phyloP scores from a whole-genome alignment of 2,888 invertebrate species.

The Ormyrus rosae region DNA sequence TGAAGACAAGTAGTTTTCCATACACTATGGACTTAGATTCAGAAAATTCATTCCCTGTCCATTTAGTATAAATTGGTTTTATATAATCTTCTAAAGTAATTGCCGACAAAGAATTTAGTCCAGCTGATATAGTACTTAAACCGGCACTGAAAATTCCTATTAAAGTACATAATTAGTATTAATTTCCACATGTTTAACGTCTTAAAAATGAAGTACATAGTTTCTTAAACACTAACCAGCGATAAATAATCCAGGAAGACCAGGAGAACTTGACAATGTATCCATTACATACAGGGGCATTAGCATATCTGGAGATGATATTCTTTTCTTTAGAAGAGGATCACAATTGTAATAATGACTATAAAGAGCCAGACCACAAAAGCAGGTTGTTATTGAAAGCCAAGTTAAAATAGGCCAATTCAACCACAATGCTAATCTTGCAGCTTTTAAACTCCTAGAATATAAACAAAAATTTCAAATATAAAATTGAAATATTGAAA shows the following conservation, averaged over 20 bases:
- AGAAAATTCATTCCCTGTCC: slow-evolving; percentile 62
- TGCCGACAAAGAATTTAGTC: slow-evolving; percentile 93
- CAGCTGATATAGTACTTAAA: slow-evolving; percentile 93
- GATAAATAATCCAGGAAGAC: slow-evolving; percentile 91
- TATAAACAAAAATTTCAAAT: slow-evolving; percentile 7
- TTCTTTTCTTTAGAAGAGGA: slow-evolving; percentile 81
- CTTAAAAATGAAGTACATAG: background rate
- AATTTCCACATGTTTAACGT: background rate
- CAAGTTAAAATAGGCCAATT: slow-evolving; percentile 87
- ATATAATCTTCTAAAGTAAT: slow-evolving; percentile 93
- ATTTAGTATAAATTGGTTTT: slow-evolving; percentile 72
- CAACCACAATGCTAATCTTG: slow-evolving; percentile 86
- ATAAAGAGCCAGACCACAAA: slow-evolving; percentile 87
- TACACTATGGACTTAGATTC: slow-evolving; percentile 59
- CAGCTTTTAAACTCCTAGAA: slow-evolving; percentile 80
- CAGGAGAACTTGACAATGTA: slow-evolving; percentile 84
- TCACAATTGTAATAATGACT: slow-evolving; percentile 90
- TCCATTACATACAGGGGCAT: slow-evolving; percentile 89
- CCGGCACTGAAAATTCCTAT: slow-evolving; percentile 91
- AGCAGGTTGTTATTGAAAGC: slow-evolving; percentile 83
- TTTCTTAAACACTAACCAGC: slow-evolving; percentile 74
- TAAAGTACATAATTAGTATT: slow-evolving; percentile 6
- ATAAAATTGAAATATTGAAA: background rate
- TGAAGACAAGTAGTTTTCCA: slow-evolving; percentile 82
- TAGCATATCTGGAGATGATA: slow-evolving; percentile 84